Conservation (phyloP, 92 coral and sea anemone genomes). For the Epizoanthus fatuus region DNA sequence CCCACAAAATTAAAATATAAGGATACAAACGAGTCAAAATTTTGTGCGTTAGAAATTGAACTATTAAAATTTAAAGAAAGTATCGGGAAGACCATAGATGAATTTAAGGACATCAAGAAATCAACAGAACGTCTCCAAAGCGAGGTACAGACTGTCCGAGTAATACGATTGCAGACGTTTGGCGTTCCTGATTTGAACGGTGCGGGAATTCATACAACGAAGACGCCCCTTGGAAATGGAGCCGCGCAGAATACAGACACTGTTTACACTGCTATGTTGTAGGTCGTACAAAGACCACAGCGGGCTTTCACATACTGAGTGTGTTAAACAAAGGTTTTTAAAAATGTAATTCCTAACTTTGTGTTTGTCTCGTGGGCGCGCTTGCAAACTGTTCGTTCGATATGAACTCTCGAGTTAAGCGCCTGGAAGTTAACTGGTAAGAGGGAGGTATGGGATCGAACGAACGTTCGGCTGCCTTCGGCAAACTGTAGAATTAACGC, state of each 20-base stretch:
- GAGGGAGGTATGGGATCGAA: no score
- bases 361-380: no score
- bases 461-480: no score
- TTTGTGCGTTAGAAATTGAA: conserved; percentile 22
- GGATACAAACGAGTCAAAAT: background rate
- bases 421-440: no score
- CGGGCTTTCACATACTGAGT: no score
- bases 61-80: conserved; percentile 10
- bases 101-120: background rate
- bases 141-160: conserved; percentile 3
- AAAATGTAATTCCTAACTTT: no score
- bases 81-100: conserved; percentile 14
- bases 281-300: background rate
- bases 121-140: background rate
- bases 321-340: no score
- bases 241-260: background rate
- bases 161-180: conserved; percentile 10
- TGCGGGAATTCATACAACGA: background rate
- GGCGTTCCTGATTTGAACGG: background rate
- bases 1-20: background rate
- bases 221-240: background rate
- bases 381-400: no score
- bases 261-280: conserved; percentile 29
- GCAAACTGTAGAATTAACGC: no score
- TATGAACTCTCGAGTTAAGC: no score